phyloP scores from a whole-genome alignment of 1,140 invertebrate species.

The Trichomalopsis sarcophagae region DNA sequence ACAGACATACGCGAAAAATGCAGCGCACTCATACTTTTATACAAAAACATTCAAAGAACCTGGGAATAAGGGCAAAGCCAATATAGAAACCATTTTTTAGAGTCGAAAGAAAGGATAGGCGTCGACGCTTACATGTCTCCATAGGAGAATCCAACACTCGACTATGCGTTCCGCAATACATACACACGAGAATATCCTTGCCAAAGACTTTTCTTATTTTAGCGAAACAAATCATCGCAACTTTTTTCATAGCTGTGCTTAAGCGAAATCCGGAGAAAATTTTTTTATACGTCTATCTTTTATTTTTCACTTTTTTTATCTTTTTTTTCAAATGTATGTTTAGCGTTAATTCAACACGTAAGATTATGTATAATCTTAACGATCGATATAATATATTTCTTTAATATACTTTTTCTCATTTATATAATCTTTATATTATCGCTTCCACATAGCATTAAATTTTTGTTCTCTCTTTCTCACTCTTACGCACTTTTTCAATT shows the following conservation, averaged over 20 bases:
- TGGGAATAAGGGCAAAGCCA: slow-evolving; percentile 40
- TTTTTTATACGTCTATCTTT: slow-evolving; percentile 20
- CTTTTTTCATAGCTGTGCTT: slow-evolving; percentile 33
- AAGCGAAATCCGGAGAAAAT: not conserved
- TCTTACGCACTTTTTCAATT: slow-evolving; percentile 47
- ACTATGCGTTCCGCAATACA: slow-evolving; percentile 33
- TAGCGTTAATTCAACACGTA: slow-evolving; percentile 48
- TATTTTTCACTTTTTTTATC: not conserved
- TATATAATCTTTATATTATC: slow-evolving; percentile 48
- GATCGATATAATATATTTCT: slow-evolving; percentile 51
- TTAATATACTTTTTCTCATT: slow-evolving; percentile 48
- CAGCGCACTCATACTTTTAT: slow-evolving; percentile 31
- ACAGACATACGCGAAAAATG: slow-evolving; percentile 37
- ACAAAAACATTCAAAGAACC: slow-evolving; percentile 49
- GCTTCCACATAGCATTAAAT: slow-evolving; percentile 16
- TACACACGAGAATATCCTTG: slow-evolving; percentile 6
- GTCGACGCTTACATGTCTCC: slow-evolving; percentile 35
- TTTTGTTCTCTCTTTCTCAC: slow-evolving; percentile 51
- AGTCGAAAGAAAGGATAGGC: slow-evolving; percentile 31
- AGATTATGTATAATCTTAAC: slow-evolving; percentile 59
- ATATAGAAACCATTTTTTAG: slow-evolving; percentile 47
- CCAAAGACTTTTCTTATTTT: slow-evolving; percentile 21
- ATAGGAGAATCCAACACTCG: slow-evolving; percentile 47
- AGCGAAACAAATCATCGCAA: not conserved
- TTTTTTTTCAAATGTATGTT: slow-evolving; percentile 37